These are phyloP conservation scores for Drosophila paracracens DNA, from an alignment of 2,888 invertebrate genomes.

Conservation along the genomic window DNA sequence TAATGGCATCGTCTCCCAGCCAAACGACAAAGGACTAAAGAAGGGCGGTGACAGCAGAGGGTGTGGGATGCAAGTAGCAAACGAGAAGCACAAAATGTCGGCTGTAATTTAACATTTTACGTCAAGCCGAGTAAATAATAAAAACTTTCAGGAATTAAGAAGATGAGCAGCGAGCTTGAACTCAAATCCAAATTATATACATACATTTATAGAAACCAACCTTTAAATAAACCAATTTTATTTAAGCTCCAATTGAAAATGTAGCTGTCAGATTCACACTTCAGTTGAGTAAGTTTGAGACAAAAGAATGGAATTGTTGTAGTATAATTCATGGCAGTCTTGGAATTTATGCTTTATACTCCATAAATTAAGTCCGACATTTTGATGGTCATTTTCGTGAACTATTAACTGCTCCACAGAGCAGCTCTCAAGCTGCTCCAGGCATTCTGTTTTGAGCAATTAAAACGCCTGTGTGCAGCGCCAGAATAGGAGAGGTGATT, in stretches of 20 bases:
- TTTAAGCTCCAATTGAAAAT: background rate
- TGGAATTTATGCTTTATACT: constrained; percentile 23
- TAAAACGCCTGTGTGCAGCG: constrained; percentile 48
- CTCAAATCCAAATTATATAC: background rate
- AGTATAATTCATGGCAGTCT: background rate
- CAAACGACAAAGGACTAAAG: constrained; percentile 7
- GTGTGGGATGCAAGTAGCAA: background rate
- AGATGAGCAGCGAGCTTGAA: background rate
- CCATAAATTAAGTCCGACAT: constrained; percentile 36
- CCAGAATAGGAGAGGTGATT: constrained; percentile 6
- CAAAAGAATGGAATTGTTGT: background rate
- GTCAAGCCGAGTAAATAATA: constrained; percentile 22
- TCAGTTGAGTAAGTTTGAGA: background rate
- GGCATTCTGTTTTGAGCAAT: constrained; percentile 61
- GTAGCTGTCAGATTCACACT: background rate
- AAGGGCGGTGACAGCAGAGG: constrained; percentile 1
- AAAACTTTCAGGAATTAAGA: background rate
- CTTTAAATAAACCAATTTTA: background rate
- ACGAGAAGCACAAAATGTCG: background rate
- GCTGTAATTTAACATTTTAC: constrained; percentile 52
- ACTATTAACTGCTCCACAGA: constrained; percentile 2
- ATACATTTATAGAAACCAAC: background rate
- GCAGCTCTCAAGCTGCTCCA: constrained; percentile 5
- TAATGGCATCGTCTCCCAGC: constrained; percentile 64
- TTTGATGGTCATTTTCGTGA: constrained; percentile 26